Evolutionary conservation across 2,888 invertebrate genomes (phyloP).

Genomic region (Teleiodes luculella): DNA sequence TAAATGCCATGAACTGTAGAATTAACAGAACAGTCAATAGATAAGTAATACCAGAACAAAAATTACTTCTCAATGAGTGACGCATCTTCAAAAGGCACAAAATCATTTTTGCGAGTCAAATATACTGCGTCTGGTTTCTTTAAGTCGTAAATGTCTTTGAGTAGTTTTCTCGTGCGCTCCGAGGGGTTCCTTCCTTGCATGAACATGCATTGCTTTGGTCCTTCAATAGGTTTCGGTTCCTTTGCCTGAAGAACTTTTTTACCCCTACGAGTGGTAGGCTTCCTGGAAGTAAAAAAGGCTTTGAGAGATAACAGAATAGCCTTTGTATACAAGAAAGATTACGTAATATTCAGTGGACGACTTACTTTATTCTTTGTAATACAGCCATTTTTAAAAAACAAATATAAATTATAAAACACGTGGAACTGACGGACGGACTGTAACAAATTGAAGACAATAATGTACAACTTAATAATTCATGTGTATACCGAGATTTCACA

Average conservation of each 20-base stretch:
- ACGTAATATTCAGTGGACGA: neutral
- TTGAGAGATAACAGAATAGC: too few relatives aligned
- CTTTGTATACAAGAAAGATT: too few relatives aligned
- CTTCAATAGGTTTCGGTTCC: conserved; percentile 93
- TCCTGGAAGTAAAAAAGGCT: conserved; percentile 82
- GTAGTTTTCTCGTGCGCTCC: conserved; percentile 81
- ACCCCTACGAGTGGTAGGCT: conserved; percentile 92
- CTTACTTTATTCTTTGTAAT: conserved; percentile 66
- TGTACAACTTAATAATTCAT: too few relatives aligned
- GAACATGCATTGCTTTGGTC: conserved; percentile 89
- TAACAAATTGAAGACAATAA: too few relatives aligned
- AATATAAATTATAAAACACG: neutral
- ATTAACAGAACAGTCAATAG: too few relatives aligned
- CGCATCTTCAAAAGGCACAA: conserved; percentile 95
- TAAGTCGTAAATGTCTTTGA: conserved; percentile 92
- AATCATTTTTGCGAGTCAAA: conserved; percentile 89
- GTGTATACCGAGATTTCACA: too few relatives aligned
- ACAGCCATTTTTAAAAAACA: conserved; percentile 45
- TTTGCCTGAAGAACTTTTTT: conserved; percentile 89
- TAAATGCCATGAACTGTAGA: too few relatives aligned
- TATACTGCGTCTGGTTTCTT: conserved; percentile 92
- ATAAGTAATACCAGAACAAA: conserved; percentile 2
- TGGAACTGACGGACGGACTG: too few relatives aligned
- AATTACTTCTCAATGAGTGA: conserved; percentile 86
- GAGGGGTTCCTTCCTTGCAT: conserved; percentile 91